Evolutionary conservation across 2,797 vertebrate species (phyloP).

Genomic region (Danio choprae): DNA sequence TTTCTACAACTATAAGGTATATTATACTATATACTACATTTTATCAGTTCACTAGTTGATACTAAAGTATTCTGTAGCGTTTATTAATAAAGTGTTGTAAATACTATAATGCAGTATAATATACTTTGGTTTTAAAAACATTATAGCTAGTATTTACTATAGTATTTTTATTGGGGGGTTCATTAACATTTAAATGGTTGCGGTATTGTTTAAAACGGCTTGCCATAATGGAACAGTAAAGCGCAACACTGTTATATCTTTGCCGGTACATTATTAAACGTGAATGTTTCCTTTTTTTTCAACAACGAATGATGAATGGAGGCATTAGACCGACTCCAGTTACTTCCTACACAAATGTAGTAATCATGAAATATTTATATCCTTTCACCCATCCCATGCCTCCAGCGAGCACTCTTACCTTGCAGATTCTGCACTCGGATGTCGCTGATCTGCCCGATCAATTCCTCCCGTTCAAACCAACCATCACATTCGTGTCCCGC

Average conservation of each 20-base stretch:
- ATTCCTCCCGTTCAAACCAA: slow-evolving; percentile 95
- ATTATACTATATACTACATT: too few relatives aligned
- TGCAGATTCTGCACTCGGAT: slow-evolving; percentile 96
- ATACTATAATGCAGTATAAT: too few relatives aligned
- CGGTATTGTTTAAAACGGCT: not conserved
- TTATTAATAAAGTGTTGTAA: too few relatives aligned
- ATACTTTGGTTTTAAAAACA: not conserved
- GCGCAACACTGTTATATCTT: slow-evolving; percentile 8
- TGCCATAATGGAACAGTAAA: slow-evolving; percentile 20
- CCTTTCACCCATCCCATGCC: slow-evolving; percentile 31
- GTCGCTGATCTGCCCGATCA: slow-evolving; percentile 97
- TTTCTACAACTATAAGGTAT: too few relatives aligned
- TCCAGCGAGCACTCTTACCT: slow-evolving; percentile 78
- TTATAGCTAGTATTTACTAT: not conserved
- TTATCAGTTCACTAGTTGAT: too few relatives aligned
- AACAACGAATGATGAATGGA: not conserved
- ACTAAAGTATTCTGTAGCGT: too few relatives aligned
- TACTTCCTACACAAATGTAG: not conserved
- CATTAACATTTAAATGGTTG: not conserved
- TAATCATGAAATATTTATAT: slow-evolving; percentile 5
- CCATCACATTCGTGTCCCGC: slow-evolving; percentile 91
- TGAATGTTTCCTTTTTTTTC: not conserved
- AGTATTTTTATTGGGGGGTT: not conserved
- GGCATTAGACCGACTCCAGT: not conserved
- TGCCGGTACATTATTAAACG: slow-evolving; percentile 12